Evolutionary conservation across 2,888 invertebrate genomes (phyloP).

Genomic region (Dioctria linearis): DNA sequence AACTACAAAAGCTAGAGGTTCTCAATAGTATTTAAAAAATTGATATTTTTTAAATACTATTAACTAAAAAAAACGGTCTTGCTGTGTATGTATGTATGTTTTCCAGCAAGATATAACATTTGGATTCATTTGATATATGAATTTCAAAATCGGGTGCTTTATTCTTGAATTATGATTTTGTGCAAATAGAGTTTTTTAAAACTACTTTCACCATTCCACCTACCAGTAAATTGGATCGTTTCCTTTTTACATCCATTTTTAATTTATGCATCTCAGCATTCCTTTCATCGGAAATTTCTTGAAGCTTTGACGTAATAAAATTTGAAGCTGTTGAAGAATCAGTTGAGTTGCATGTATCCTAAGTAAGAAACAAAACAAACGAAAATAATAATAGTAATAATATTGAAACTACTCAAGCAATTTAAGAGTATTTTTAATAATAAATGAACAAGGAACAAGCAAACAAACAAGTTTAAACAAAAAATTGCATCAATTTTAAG

Average conservation of each 20-base stretch:
- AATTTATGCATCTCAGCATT: slow-evolving; percentile 74
- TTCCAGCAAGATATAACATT: background rate
- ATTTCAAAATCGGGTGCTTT: background rate
- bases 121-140: too few relatives aligned
- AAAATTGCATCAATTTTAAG: slow-evolving; percentile 2
- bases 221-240: slow-evolving; percentile 68
- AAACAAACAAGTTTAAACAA: background rate
- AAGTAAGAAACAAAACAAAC: slow-evolving; percentile 1
- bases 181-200: background rate
- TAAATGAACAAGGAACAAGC: background rate
- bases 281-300: slow-evolving; percentile 71
- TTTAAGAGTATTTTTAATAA: background rate
- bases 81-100: too few relatives aligned
- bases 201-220: background rate
- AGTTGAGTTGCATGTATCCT: slow-evolving; percentile 58
- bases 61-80: too few relatives aligned
- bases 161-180: background rate
- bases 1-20: too few relatives aligned
- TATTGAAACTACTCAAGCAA: slow-evolving; percentile 11
- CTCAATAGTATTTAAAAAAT: too few relatives aligned
- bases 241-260: slow-evolving; percentile 69
- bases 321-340: slow-evolving; percentile 61
- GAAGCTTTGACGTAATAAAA: slow-evolving; percentile 67
- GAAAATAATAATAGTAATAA: background rate
- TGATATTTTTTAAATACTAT: too few relatives aligned